Conservation (phyloP, 2,888 invertebrate species). For the Lasioglossum vierecki region DNA sequence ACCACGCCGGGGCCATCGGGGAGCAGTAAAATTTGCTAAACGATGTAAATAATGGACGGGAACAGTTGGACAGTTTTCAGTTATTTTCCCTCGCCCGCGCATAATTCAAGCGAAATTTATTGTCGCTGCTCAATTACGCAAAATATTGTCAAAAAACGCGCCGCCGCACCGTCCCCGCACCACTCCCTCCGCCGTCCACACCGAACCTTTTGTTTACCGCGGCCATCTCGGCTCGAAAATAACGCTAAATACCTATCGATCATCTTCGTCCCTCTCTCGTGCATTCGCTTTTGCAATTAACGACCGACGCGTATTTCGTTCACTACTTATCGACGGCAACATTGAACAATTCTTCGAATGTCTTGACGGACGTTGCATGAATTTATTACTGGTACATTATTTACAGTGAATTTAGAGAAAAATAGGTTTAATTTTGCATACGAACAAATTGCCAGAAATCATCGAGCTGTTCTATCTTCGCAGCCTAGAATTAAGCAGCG, state of each 20-base stretch:
- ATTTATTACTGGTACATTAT: too few species aligned
- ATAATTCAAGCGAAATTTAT: slow-evolving; percentile 81
- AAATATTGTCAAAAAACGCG: slow-evolving; percentile 78
- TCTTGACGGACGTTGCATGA: not conserved
- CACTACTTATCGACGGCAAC: not conserved
- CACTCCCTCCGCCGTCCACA: not conserved
- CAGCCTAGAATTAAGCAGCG: not conserved
- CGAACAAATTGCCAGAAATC: not conserved
- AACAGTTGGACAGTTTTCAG: slow-evolving; percentile 80
- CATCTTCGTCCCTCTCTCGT: not conserved
- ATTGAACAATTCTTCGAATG: not conserved
- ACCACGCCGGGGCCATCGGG: slow-evolving; percentile 62
- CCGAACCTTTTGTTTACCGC: not conserved
- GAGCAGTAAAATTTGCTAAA: slow-evolving; percentile 81
- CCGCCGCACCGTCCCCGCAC: not conserved
- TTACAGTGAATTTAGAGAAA: too few species aligned
- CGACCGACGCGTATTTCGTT: not conserved
- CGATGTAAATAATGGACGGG: slow-evolving; percentile 82
- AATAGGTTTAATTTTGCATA: not conserved
- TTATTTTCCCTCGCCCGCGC: slow-evolving; percentile 77
- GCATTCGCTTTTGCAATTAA: not conserved
- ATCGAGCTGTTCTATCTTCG: not conserved
- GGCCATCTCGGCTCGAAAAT: not conserved
- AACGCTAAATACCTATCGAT: slow-evolving; percentile 9
- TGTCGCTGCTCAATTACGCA: slow-evolving; percentile 80